A percentile compares a stretch with the other conserved stretches of the same genome.
phyloP scores from a whole-genome alignment of 2,888 invertebrate species.

The Dione vanillae region DNA sequence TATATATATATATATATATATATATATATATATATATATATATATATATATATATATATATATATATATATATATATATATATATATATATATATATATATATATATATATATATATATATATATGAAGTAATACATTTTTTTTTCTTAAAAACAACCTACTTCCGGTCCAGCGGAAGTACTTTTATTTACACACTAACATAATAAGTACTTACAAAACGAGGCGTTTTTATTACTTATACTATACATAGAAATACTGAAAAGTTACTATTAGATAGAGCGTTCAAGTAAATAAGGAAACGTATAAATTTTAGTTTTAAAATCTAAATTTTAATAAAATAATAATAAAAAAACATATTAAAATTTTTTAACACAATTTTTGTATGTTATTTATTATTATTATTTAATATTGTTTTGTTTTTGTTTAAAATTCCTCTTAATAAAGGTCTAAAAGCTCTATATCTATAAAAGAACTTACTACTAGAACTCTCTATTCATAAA shows the following conservation, averaged over 20 bases:
- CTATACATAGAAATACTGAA: conserved; percentile 21
- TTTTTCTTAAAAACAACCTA: conserved; percentile 7
- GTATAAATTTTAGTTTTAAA: not conserved
- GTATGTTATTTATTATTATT: no score
- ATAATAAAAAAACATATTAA: no score
- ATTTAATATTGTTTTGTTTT: no score
- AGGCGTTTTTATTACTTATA: conserved; percentile 17
- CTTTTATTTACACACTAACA: conserved; percentile 20
- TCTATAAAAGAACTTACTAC: not conserved
- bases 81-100: not conserved
- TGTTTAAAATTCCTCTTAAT: no score
- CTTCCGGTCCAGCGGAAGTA: conserved; percentile 44
- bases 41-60: not conserved
- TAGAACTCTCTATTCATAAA: conserved; percentile 1
- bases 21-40: not conserved
- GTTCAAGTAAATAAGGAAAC: not conserved
- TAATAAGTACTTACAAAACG: conserved; percentile 27
- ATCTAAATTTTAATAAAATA: no score
- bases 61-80: not conserved
- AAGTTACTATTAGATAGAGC: conserved; percentile 4
- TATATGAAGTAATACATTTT: conserved; percentile 20
- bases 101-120: not conserved
- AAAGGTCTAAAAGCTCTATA: not conserved
- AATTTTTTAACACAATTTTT: no score
- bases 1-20: not conserved